A percentile compares a stretch with the other conserved stretches of the same genome.
phyloP scores from a whole-genome alignment of 2,797 vertebrate genomes.

The Enteromius paludinosus region DNA sequence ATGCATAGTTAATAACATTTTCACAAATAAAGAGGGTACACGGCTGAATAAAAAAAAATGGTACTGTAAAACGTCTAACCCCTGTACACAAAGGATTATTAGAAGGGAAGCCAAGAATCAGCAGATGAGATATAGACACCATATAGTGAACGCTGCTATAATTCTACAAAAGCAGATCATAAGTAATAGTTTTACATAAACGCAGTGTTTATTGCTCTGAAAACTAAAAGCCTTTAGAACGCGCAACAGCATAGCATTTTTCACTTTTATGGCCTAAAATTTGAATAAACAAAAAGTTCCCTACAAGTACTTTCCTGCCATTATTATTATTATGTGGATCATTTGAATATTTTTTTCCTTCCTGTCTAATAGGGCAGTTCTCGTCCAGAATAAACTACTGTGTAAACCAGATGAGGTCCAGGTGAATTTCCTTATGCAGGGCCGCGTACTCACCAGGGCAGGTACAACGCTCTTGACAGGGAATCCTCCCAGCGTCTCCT shows the following conservation, averaged over 20 bases:
- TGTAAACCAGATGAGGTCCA: background rate
- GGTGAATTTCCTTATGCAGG: background rate
- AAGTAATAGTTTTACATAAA: background rate
- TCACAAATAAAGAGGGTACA: background rate
- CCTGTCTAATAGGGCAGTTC: background rate
- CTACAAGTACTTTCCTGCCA: too few species aligned
- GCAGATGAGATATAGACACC: background rate
- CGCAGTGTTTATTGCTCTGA: background rate
- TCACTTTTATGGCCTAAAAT: background rate
- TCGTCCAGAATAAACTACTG: background rate
- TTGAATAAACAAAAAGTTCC: background rate
- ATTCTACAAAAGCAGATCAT: background rate
- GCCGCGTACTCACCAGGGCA: slow-evolving; percentile 83
- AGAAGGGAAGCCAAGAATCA: background rate
- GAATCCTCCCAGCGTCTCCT: slow-evolving; percentile 98
- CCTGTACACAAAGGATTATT: background rate
- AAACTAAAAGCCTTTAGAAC: background rate
- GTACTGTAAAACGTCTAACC: background rate
- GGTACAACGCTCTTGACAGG: slow-evolving; percentile 98
- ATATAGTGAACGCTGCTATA: background rate
- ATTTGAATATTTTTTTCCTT: background rate
- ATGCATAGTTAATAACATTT: background rate
- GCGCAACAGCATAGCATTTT: background rate
- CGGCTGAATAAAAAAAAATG: background rate
- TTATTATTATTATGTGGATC: background rate